These are phyloP conservation scores for Anguilla obscura DNA, from an alignment of 2,797 vertebrate species.

Conservation along the genomic window DNA sequence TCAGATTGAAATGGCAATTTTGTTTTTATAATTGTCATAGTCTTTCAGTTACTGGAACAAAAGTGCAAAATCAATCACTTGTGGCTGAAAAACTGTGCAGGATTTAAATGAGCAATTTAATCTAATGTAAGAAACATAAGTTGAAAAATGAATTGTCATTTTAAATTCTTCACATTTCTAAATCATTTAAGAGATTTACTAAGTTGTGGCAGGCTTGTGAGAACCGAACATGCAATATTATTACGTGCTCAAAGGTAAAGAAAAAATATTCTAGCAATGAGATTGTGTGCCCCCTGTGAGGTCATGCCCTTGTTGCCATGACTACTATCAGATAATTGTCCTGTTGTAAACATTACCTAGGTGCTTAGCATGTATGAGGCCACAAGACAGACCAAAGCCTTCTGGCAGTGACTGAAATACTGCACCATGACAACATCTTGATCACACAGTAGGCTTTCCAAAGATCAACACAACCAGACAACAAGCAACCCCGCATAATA, in stretches of 20 bases:
- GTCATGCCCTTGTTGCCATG: conserved; percentile 74
- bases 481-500: neutral
- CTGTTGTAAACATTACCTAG: conserved; percentile 76
- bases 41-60: neutral
- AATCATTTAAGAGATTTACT: neutral
- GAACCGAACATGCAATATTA: neutral
- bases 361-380: conserved; percentile 75
- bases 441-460: neutral
- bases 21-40: neutral
- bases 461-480: conserved; percentile 8
- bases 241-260: neutral
- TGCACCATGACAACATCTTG: conserved; percentile 57
- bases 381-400: conserved; percentile 76
- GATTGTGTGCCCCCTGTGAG: conserved; percentile 57
- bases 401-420: conserved; percentile 61
- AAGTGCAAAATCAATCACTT: conserved; percentile 38
- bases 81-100: conserved; percentile 62
- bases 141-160: neutral
- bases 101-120: neutral
- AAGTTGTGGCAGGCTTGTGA: neutral
- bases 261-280: neutral
- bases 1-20: too few relatives aligned
- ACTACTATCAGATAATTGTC: conserved; percentile 73
- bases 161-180: neutral
- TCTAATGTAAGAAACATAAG: neutral